Conservation (phyloP, 2,113 vertebrate genomes). For the Mystacornis crossleyi region DNA sequence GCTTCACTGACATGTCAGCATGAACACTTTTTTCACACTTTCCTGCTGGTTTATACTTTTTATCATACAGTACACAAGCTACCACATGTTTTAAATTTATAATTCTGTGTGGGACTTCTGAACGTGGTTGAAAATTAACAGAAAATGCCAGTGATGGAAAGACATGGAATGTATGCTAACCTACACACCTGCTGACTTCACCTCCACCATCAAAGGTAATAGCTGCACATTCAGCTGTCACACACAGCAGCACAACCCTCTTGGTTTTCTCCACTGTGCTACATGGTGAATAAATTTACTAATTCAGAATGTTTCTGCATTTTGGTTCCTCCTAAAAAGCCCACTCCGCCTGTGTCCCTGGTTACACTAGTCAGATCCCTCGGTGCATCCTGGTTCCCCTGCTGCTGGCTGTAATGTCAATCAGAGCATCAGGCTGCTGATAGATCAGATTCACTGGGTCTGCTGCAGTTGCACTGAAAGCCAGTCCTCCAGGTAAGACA, state of each 20-base stretch:
- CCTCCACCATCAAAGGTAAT: not conserved
- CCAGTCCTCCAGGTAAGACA: accelerated
- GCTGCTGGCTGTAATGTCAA: not conserved
- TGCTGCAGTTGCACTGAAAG: not conserved
- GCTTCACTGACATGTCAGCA: not conserved
- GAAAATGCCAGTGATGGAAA: not conserved
- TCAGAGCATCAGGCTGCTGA: not conserved
- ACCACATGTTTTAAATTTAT: not conserved
- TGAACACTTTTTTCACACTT: not conserved
- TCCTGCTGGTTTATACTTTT: not conserved
- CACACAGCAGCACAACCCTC: not conserved
- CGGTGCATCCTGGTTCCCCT: not conserved
- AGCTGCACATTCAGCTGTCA: not conserved
- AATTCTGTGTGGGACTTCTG: not conserved
- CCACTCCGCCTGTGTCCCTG: not conserved
- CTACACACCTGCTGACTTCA: not conserved
- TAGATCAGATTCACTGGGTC: not conserved
- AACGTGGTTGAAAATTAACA: not conserved
- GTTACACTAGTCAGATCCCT: not conserved
- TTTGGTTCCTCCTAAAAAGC: not conserved
- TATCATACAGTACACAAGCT: not conserved
- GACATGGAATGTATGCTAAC: not conserved
- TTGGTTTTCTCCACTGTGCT: not conserved
- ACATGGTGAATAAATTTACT: not conserved
- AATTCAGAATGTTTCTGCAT: not conserved